Conservation (phyloP, 1,140 invertebrate genomes). For the Rhynchophorus ferrugineus region DNA sequence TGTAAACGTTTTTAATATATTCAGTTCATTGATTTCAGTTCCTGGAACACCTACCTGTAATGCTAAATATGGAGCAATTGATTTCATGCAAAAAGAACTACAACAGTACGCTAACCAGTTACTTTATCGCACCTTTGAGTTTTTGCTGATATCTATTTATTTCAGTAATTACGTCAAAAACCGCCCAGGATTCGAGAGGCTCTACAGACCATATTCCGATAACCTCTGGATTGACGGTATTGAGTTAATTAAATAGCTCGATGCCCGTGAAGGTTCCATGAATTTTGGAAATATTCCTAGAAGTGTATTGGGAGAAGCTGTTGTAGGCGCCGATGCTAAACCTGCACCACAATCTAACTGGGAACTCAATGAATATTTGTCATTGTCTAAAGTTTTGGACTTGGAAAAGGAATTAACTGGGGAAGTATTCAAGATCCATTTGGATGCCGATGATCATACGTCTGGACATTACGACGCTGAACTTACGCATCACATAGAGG, state of each 20-base stretch:
- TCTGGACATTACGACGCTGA: constrained; percentile 52
- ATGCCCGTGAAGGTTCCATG: constrained; percentile 57
- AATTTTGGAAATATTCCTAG: constrained; percentile 37
- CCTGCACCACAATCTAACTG: constrained; percentile 37
- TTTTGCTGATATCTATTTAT: too few species aligned
- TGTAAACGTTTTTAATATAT: too few species aligned
- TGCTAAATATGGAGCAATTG: too few species aligned
- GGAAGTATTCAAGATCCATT: constrained; percentile 60
- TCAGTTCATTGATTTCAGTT: too few species aligned
- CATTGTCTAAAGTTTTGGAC: constrained; percentile 64
- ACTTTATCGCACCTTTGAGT: too few species aligned
- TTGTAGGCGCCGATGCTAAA: constrained; percentile 23
- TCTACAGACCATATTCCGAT: too few species aligned
- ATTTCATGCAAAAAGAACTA: too few species aligned
- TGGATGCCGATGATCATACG: constrained; percentile 42
- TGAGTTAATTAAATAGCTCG: constrained; percentile 65
- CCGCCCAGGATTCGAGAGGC: too few species aligned
- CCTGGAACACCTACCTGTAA: too few species aligned
- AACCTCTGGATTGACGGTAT: constrained; percentile 65
- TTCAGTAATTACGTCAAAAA: too few species aligned
- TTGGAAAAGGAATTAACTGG: constrained; percentile 62
- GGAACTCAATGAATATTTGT: constrained; percentile 54
- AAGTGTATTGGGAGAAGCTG: constrained; percentile 26
- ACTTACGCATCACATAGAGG: too few species aligned
- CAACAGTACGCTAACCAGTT: too few species aligned